A percentile compares a stretch with the other conserved stretches of the same genome.
phyloP scores from a whole-genome alignment of 2,113 vertebrate genomes.

The Perca flavescens region DNA sequence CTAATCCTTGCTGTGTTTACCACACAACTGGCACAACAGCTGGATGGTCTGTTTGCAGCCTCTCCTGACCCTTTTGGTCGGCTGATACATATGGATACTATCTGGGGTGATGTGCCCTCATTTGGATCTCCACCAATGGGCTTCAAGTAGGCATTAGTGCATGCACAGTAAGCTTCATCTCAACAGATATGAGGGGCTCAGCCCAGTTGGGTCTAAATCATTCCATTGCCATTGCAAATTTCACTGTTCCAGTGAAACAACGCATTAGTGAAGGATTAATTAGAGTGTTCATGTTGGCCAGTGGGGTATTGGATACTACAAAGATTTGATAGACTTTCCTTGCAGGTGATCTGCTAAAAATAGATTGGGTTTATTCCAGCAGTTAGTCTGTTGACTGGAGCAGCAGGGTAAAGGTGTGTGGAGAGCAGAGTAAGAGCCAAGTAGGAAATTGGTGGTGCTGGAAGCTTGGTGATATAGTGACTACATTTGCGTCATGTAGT shows the following conservation, averaged over 20 bases:
- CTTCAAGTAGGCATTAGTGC: slow-evolving; percentile 48
- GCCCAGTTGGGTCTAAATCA: slow-evolving; percentile 48
- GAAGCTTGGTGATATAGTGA: neutral
- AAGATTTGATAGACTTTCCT: slow-evolving; percentile 25
- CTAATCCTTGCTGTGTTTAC: slow-evolving; percentile 75
- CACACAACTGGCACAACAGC: slow-evolving; percentile 71
- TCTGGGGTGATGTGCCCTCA: slow-evolving; percentile 62
- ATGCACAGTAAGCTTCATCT: slow-evolving; percentile 61
- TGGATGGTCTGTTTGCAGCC: slow-evolving; percentile 70
- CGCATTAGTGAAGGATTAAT: slow-evolving; percentile 58
- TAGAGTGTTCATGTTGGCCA: slow-evolving; percentile 37
- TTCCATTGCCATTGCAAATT: slow-evolving; percentile 44
- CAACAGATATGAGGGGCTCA: slow-evolving; percentile 48
- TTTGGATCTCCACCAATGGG: slow-evolving; percentile 60
- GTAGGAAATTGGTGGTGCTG: neutral
- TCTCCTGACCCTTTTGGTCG: slow-evolving; percentile 31
- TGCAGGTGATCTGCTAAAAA: slow-evolving; percentile 45
- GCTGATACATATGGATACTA: slow-evolving; percentile 51
- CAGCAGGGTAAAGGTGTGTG: slow-evolving; percentile 4
- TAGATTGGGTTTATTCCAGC: slow-evolving; percentile 12
- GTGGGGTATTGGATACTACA: slow-evolving; percentile 23
- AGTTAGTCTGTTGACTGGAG: slow-evolving; percentile 23
- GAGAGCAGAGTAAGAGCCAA: neutral
- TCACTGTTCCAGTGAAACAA: slow-evolving; percentile 44
- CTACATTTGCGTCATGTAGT: neutral